Percentiles rank a stretch among this genome's conserved stretches.
phyloP scores from a whole-genome alignment of 2,797 vertebrate species.

The Momotus momota region DNA sequence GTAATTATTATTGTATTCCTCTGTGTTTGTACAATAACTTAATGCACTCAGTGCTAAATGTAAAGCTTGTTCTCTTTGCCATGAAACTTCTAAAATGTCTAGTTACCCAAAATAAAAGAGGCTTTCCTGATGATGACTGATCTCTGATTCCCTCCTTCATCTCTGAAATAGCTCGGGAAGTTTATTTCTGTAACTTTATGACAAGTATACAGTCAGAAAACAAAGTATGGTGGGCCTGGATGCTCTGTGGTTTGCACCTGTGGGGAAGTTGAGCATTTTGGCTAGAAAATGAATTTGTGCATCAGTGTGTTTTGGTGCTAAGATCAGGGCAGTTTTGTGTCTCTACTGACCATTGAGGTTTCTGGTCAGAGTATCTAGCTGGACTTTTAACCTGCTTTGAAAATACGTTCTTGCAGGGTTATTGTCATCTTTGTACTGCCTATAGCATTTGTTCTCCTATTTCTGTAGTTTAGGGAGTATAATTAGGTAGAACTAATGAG shows the following conservation, averaged over 20 bases:
- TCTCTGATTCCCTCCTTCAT: neutral
- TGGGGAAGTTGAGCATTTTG: neutral
- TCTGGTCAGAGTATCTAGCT: neutral
- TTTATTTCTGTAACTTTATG: neutral
- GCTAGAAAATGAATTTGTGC: neutral
- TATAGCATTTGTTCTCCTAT: neutral
- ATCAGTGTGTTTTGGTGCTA: neutral
- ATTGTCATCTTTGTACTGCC: neutral
- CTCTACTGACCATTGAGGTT: neutral
- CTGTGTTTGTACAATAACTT: neutral
- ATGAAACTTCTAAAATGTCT: neutral
- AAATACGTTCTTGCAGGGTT: neutral
- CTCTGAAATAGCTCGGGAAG: neutral
- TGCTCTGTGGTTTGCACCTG: neutral
- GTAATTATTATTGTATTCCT: neutral
- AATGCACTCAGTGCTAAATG: neutral
- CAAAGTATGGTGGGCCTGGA: neutral
- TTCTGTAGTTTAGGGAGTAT: neutral
- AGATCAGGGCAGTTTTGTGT: neutral
- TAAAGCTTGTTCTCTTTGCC: neutral
- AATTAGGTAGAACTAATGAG: neutral
- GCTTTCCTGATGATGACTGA: neutral
- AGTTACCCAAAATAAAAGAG: neutral
- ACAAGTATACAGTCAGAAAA: neutral
- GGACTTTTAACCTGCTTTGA: neutral